Evolutionary conservation across 2,888 invertebrate genomes (phyloP), one percentile per base, ranked within the genome.

Genomic region (Fragum whitleyi): DNA sequence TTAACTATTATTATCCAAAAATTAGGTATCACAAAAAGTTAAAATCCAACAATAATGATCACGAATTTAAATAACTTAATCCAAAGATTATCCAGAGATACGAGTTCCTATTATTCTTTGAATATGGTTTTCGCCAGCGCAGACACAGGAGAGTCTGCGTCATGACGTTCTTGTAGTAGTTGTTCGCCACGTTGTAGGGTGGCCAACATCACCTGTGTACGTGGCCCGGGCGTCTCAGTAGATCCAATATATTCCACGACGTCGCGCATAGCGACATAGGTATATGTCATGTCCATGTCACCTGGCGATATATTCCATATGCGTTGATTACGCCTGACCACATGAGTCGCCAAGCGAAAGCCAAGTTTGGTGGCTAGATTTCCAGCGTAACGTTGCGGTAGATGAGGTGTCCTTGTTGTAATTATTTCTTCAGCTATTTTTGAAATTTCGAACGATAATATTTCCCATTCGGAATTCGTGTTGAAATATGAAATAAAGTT

Each of bases 381-480:
- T 26, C 57, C 57, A 11, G 23, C 57, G 21, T 57, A 23, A 11
- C 57, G 57, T 19, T n/a, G 23, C 26, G 23, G 23, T 29, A 36
- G 14, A 7, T 62, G 62, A n/a, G 62, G 32, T 1, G 29, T 62
- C 19, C 32, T 2, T 14, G 62, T 6, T 29, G 11, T n/a, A 5
- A 57, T 57, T 1, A 57, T 26, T 19, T 26, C 11, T 14, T 57
- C 57, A 9, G 23, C 57, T 14, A 23, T 57, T n/a, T 23, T 9
- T 26, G 57, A 57, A 2, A 57, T 26, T 57, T 57, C 57, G 14
- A 26, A 26, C 1, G 57, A 26, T 7, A 57, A 14, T 7, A 57
- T 23, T 26, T 57, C 57, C 57, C 21, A 57, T 21, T 57, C 26
- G 11, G 57, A 57, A 57, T 57, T 57, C 57, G 21, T 57, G 3